Base-by-base conservation (phyloP, 2,113 vertebrate genomes). In the Oceanodroma tethys region DNA sequence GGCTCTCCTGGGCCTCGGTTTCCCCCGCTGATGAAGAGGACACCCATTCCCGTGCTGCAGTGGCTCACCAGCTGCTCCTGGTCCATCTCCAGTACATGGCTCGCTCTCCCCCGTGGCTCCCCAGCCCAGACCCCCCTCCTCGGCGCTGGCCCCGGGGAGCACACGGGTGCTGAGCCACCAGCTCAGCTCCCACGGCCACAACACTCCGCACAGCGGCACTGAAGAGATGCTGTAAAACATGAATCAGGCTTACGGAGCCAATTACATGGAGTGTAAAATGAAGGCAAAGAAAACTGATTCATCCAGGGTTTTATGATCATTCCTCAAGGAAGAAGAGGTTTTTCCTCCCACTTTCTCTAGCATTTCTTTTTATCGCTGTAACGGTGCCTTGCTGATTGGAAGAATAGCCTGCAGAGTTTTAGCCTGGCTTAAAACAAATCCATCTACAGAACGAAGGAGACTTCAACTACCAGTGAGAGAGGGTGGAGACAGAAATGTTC, bases 371-470 rank as follows among this genome's bases (percentile, higher is more conserved):
- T 34, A 45, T 29, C 2, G 4, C 29, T 38, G 34, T 48, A 74
- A 71, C 0, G 3, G 23, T 19, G 43, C 29, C 52, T 67, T 3
- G 1, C 38, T 38, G 42, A 78, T 13, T n/a, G 48, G 40, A 74
- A 43, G 26, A 79, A 17, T 11, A 88, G n/a, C 47, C 25, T 16
- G 25, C 27, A 7, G 65, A 72, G 43, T 72, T 94, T 92, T 32
- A 72, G 21, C 56, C 21, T 82, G 58, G 71, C 66, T 93, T 95
- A 86, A 86, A 68, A 70, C 42, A 84, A 94, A 90, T 55, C 70
- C 47, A 50, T 29, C 66, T 55, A 56, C 30, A 63, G 60, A 42
- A 78, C 17, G 56, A 63, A 85, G 71, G 65, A 85, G 70, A 72
- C n/a, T 81, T 42, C 0, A 6, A 30, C 27, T 50, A 52, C 43